phyloP scores from a whole-genome alignment of 2,888 invertebrate species.

The Torymus tubicola region DNA sequence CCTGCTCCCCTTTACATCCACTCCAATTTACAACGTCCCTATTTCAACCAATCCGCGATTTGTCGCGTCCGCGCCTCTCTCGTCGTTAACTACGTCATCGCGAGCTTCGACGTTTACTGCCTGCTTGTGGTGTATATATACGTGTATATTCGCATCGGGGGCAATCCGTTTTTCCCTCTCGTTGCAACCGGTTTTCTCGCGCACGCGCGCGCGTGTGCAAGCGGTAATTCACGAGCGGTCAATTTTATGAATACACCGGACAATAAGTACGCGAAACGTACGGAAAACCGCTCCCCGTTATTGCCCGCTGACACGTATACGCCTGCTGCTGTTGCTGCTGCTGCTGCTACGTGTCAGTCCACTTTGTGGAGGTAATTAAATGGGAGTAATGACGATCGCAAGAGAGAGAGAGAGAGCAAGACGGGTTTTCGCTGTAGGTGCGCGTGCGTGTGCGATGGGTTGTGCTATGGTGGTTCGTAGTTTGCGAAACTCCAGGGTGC shows the following conservation, averaged over 20 bases:
- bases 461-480: too few species aligned
- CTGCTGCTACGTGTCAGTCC: constrained; percentile 12
- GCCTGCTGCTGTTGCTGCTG: background rate
- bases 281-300: constrained; percentile 52
- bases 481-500: too few species aligned
- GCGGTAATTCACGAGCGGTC: constrained; percentile 58
- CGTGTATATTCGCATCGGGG: constrained; percentile 11
- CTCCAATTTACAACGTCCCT: constrained; percentile 33
- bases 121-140: background rate
- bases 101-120: constrained; percentile 14
- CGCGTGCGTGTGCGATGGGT: background rate
- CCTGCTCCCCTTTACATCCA: too few species aligned
- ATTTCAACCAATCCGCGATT: constrained; percentile 10
- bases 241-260: constrained; percentile 60
- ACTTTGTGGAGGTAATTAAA: constrained; percentile 50
- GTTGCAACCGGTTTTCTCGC: too few species aligned
- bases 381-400: constrained; percentile 38
- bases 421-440: background rate
- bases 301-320: constrained; percentile 58
- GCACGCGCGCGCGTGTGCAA: too few species aligned
- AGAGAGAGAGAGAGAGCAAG: background rate
- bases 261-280: constrained; percentile 55
- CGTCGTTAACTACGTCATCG: constrained; percentile 43
- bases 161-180: constrained; percentile 36
- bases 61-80: background rate